Conservation (phyloP, 2,888 invertebrate genomes). For the Hofmannophila pseudospretella region DNA sequence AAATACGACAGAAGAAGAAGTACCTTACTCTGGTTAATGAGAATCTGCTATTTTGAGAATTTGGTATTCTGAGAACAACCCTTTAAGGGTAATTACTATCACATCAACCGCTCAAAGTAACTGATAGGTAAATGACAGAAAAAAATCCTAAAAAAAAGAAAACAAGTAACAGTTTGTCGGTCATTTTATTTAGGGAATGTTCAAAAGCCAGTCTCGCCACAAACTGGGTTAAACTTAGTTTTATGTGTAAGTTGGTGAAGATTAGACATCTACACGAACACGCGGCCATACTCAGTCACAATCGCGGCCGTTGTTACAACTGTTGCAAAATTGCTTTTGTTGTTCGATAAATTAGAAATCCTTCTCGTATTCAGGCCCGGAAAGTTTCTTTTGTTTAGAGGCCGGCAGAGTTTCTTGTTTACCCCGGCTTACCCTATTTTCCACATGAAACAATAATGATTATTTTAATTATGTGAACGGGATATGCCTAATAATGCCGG, state of each 20-base stretch:
- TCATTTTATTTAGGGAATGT: background rate
- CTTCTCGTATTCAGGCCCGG: conserved; percentile 33
- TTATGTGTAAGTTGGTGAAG: conserved; percentile 43
- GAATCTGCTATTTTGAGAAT: too few species aligned
- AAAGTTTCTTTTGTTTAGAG: conserved; percentile 34
- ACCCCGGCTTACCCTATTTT: conserved; percentile 18
- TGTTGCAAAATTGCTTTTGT: conserved; percentile 59
- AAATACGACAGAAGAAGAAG: too few species aligned
- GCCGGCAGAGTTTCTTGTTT: conserved; percentile 32
- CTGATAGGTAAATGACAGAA: too few species aligned
- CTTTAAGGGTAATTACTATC: too few species aligned
- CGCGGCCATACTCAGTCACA: conserved; percentile 26
- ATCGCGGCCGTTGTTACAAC: conserved; percentile 33
- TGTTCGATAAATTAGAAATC: conserved; percentile 52
- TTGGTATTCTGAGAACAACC: too few species aligned
- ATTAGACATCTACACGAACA: conserved; percentile 52
- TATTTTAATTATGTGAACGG: background rate
- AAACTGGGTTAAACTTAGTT: conserved; percentile 52
- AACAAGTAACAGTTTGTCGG: background rate
- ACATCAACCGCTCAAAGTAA: too few species aligned
- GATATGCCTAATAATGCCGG: background rate
- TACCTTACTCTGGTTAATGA: too few species aligned
- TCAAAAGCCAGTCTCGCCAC: conserved; percentile 27
- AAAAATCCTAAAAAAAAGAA: background rate
- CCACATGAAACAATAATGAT: conserved; percentile 13